phyloP scores from a whole-genome alignment of 2,113 vertebrate genomes.

The Syrmaticus mikado region DNA sequence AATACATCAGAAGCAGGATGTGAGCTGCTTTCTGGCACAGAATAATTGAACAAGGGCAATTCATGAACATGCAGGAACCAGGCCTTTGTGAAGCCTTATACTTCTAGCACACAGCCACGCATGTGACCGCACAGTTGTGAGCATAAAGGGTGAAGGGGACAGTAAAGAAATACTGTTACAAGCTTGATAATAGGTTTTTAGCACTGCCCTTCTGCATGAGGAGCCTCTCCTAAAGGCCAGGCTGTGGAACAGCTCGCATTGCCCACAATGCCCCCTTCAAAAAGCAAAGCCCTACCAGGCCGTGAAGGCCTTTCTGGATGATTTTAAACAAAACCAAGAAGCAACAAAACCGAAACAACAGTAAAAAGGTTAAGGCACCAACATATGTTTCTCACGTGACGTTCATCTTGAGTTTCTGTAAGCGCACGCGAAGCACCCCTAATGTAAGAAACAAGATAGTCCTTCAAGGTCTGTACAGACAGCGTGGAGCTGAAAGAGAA shows the following conservation, averaged over 20 bases:
- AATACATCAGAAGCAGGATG: slow-evolving; percentile 57
- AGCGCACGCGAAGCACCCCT: background rate
- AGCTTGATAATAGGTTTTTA: slow-evolving; percentile 20
- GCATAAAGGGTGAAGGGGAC: slow-evolving; percentile 32
- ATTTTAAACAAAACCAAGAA: background rate
- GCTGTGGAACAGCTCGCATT: background rate
- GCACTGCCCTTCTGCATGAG: background rate
- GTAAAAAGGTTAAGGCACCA: slow-evolving; percentile 17
- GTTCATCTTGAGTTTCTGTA: background rate
- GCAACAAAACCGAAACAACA: background rate
- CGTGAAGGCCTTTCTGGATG: background rate
- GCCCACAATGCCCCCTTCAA: fast-evolving
- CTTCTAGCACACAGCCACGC: background rate
- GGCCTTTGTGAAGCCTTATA: slow-evolving; percentile 45
- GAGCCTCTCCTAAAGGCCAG: background rate
- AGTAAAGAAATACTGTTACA: slow-evolving; percentile 36
- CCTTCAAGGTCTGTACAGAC: background rate
- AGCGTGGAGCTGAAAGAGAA: slow-evolving; percentile 27
- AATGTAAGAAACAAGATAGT: background rate
- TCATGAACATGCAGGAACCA: background rate
- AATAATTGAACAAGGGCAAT: slow-evolving; percentile 61
- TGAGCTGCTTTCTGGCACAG: slow-evolving; percentile 50
- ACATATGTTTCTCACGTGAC: background rate
- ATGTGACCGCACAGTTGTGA: slow-evolving; percentile 44
- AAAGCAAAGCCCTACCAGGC: background rate